Evolutionary conservation across 2,113 vertebrate genomes (phyloP).

Genomic region (Phalacrocorax aristotelis): DNA sequence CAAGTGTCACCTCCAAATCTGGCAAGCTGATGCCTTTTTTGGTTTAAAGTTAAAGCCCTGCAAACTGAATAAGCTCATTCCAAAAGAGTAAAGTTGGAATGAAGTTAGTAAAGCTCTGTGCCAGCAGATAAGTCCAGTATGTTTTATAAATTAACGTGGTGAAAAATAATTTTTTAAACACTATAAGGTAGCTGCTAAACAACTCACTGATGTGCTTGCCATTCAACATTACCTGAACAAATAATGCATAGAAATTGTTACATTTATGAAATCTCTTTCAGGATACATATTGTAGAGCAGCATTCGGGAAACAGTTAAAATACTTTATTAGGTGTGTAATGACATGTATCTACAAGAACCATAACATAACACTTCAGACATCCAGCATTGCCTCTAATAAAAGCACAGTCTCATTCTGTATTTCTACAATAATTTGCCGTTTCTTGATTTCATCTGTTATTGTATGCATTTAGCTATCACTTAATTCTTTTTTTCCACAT

Average conservation of each 20-base stretch:
- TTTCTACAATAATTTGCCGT: neutral
- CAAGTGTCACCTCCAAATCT: slow-evolving; percentile 43
- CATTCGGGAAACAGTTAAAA: neutral
- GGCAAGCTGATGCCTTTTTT: slow-evolving; percentile 66
- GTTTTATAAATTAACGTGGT: neutral
- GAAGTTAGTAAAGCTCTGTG: neutral
- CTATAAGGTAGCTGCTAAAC: neutral
- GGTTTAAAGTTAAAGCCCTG: slow-evolving; percentile 65
- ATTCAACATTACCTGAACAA: neutral
- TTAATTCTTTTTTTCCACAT: neutral
- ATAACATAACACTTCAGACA: neutral
- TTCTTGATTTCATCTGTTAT: neutral
- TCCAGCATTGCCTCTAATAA: neutral
- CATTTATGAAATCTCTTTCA: neutral
- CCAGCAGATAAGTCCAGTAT: neutral
- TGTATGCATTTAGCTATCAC: neutral
- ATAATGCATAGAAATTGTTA: neutral
- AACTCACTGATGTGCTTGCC: neutral
- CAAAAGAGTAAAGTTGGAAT: slow-evolving; percentile 53
- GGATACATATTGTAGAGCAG: neutral
- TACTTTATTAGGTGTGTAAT: neutral
- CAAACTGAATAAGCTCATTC: slow-evolving; percentile 48
- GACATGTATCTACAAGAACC: neutral
- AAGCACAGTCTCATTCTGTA: neutral
- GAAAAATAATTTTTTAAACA: neutral